phyloP scores from a whole-genome alignment of 2,888 invertebrate species.

The Melieria omissa region DNA sequence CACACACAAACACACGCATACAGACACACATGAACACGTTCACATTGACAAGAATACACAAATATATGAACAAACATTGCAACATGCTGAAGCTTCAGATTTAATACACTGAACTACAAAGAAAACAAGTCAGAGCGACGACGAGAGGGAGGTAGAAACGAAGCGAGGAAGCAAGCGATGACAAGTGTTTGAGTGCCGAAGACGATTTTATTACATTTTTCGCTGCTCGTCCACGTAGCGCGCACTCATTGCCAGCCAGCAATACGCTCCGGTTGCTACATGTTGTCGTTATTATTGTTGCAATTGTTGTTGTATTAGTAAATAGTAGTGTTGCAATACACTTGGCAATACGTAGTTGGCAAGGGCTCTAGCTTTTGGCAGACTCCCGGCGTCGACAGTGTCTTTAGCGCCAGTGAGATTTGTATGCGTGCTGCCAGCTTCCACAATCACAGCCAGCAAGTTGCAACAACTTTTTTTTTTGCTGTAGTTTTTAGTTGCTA shows the following conservation, averaged over 20 bases:
- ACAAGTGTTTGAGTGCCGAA: background rate
- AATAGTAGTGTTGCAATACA: slow-evolving; percentile 6
- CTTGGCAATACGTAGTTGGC: too few species aligned
- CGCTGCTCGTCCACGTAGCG: background rate
- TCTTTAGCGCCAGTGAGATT: too few species aligned
- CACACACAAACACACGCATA: slow-evolving; percentile 10
- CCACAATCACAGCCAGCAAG: too few species aligned
- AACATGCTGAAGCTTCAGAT: background rate
- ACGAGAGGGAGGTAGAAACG: background rate
- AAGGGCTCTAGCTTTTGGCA: too few species aligned
- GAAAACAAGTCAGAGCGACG: background rate
- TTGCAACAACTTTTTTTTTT: too few species aligned
- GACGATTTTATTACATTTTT: background rate
- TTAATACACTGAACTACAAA: background rate
- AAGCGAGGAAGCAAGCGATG: background rate
- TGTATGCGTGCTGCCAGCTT: too few species aligned
- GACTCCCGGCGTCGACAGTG: too few species aligned
- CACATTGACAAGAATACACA: too few species aligned
- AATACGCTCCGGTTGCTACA: background rate
- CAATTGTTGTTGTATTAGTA: slow-evolving; percentile 18
- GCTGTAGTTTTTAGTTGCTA: too few species aligned
- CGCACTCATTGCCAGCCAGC: background rate
- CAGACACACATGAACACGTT: slow-evolving; percentile 21
- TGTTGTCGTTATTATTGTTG: background rate
- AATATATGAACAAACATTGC: background rate